Conservation (phyloP, 2,888 invertebrate species). For the Pantelozetes paolii region DNA sequence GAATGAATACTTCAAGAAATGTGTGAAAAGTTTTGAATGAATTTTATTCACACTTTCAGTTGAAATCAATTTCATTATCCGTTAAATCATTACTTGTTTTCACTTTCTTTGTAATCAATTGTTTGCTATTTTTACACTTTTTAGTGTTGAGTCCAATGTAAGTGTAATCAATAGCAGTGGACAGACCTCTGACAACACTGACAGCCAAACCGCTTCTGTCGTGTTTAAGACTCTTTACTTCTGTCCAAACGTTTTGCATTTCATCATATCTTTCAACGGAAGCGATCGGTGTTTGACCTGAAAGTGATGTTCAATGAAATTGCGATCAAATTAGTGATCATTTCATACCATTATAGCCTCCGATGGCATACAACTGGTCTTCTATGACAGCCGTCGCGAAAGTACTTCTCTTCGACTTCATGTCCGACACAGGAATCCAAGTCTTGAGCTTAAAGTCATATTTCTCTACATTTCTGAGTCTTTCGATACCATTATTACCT, state of each 20-base stretch:
- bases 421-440: constrained; percentile 67
- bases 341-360: constrained; percentile 69
- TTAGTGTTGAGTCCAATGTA: constrained; percentile 39
- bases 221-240: constrained; percentile 71
- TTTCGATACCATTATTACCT: constrained; percentile 71
- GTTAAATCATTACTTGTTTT: too few relatives aligned
- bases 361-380: constrained; percentile 72
- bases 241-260: constrained; percentile 61
- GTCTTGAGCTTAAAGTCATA: constrained; percentile 48
- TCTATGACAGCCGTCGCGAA: constrained; percentile 68
- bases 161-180: constrained; percentile 45
- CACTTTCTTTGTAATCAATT: too few relatives aligned
- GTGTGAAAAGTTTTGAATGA: too few relatives aligned
- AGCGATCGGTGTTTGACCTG: constrained; percentile 66
- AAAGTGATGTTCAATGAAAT: neutral
- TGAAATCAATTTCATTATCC: too few relatives aligned
- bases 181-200: constrained; percentile 66
- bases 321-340: neutral
- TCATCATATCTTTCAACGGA: constrained; percentile 74
- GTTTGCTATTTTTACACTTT: neutral
- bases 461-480: constrained; percentile 49
- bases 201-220: constrained; percentile 75
- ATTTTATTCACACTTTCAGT: too few relatives aligned
- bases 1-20: too few relatives aligned
- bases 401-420: constrained; percentile 74